phyloP scores from a whole-genome alignment of 2,797 vertebrate species.

The Enteromius thamalakanensis region DNA sequence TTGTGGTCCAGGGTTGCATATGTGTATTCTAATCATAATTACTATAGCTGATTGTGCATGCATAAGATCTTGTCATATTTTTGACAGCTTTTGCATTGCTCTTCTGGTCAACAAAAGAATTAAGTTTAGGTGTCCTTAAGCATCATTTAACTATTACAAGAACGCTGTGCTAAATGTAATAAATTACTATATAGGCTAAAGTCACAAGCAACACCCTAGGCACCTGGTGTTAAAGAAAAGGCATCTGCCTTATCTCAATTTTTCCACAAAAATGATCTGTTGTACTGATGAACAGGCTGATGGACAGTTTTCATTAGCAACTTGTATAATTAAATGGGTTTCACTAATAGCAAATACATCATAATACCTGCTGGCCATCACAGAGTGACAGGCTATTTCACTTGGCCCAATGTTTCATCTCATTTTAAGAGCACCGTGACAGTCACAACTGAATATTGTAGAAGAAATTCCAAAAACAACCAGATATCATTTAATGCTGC shows the following conservation, averaged over 20 bases:
- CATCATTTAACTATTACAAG: not conserved
- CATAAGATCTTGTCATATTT: not conserved
- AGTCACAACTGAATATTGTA: conserved; percentile 64
- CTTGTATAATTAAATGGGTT: conserved; percentile 76
- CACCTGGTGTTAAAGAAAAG: conserved; percentile 42
- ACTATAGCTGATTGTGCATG: not conserved
- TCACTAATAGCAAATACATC: conserved; percentile 76
- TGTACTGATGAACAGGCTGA: conserved; percentile 69
- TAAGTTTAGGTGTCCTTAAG: not conserved
- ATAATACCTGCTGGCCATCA: conserved; percentile 68
- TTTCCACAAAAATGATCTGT: conserved; percentile 69
- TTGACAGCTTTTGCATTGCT: not conserved
- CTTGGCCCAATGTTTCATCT: conserved; percentile 67
- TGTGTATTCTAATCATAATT: not conserved
- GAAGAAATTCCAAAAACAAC: conserved; percentile 37
- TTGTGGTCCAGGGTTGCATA: no score
- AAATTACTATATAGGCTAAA: conserved; percentile 24
- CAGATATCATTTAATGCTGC: not conserved
- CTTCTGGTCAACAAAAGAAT: not conserved
- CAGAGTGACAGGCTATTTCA: conserved; percentile 74
- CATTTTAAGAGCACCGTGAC: conserved; percentile 62
- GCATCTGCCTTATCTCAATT: conserved; percentile 43
- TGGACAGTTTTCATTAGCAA: conserved; percentile 77
- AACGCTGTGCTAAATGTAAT: conserved; percentile 8
- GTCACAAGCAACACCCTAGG: conserved; percentile 10